phyloP scores from a whole-genome alignment of 2,888 invertebrate species.

The Cotesia congregata region DNA sequence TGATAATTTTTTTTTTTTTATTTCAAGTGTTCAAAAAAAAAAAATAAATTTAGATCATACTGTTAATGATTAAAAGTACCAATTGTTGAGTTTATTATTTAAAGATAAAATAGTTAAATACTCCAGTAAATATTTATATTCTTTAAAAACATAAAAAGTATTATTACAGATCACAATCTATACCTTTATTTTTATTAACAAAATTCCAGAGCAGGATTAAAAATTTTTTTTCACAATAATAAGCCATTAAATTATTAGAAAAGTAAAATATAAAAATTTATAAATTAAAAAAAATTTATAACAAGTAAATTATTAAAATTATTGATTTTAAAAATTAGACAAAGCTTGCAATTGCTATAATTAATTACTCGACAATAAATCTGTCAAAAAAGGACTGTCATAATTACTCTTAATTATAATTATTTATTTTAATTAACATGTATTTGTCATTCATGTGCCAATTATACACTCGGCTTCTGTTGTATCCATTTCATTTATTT shows the following conservation, averaged over 20 bases:
- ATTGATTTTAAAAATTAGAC: neutral
- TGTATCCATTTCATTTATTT: slow-evolving; percentile 14
- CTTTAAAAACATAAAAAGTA: no score
- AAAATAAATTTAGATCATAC: neutral
- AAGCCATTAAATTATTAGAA: neutral
- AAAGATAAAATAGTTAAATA: neutral
- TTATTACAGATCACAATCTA: neutral
- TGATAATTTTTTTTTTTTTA: neutral
- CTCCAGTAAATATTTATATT: no score
- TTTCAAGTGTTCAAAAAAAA: neutral
- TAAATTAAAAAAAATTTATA: neutral
- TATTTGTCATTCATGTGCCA: neutral
- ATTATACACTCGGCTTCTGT: neutral
- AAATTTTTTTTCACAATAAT: neutral
- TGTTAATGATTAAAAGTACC: neutral
- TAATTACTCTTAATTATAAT: neutral
- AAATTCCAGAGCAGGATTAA: neutral
- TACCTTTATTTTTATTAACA: neutral
- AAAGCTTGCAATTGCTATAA: neutral
- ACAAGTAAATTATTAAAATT: neutral
- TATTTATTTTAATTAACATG: neutral
- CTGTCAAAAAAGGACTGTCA: neutral
- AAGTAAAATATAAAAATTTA: neutral
- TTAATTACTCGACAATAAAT: neutral
- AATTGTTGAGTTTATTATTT: neutral